These are phyloP conservation scores for Kuschelorhynchus macadamiae DNA, from an alignment of 2,888 invertebrate species.

Conservation along the genomic window DNA sequence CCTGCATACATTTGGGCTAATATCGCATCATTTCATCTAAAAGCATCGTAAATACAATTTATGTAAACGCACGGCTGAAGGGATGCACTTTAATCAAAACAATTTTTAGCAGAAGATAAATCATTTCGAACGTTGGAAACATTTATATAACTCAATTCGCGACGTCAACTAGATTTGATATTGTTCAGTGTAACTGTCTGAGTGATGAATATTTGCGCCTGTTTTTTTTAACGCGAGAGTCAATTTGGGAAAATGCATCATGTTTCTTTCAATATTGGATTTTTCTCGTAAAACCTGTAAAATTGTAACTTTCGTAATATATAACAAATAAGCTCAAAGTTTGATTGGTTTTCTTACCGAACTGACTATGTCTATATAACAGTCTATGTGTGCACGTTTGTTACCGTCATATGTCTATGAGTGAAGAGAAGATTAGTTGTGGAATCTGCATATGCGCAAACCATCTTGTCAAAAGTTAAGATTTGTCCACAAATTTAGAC, in stretches of 20 bases:
- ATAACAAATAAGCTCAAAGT: too few species aligned
- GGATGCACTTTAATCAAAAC: constrained; percentile 60
- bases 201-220: constrained; percentile 3
- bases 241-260: background rate
- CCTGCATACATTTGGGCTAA: constrained; percentile 44
- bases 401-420: too few species aligned
- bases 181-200: constrained; percentile 13
- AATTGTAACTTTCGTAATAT: too few species aligned
- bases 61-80: constrained; percentile 46
- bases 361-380: too few species aligned
- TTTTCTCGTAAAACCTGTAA: too few species aligned
- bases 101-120: constrained; percentile 60
- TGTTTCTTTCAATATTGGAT: too few species aligned
- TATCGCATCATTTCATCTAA: constrained; percentile 52
- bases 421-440: too few species aligned
- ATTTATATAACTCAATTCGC: constrained; percentile 20
- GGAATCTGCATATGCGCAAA: too few species aligned
- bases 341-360: too few species aligned
- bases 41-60: constrained; percentile 54
- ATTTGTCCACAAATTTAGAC: too few species aligned
- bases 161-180: constrained; percentile 29
- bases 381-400: too few species aligned
- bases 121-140: constrained; percentile 47
- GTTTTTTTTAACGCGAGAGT: background rate
- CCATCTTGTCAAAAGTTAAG: too few species aligned